These are phyloP conservation scores for Diarsia rubi DNA, from an alignment of 2,888 invertebrate genomes.

Conservation along the genomic window DNA sequence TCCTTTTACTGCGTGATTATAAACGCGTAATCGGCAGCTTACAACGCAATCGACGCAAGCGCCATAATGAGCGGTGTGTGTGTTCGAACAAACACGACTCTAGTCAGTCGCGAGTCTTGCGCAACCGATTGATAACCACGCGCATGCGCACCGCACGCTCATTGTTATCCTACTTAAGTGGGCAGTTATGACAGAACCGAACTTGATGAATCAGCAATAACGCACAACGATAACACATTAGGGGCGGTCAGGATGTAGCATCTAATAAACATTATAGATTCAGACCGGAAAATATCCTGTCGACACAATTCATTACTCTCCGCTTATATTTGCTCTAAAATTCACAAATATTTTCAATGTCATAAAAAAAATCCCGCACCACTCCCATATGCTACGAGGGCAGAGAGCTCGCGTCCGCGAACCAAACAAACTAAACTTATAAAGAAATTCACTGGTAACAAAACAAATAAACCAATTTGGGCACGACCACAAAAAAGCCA, in stretches of 20 bases:
- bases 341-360: conserved; percentile 68
- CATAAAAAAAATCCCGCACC: conserved; percentile 62
- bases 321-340: conserved; percentile 65
- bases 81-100: conserved; percentile 52
- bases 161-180: conserved; percentile 76
- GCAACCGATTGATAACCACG: conserved; percentile 66
- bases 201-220: conserved; percentile 77
- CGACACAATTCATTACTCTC: conserved; percentile 65
- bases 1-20: conserved; percentile 64
- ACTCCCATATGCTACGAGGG: conserved; percentile 76
- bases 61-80: conserved; percentile 65
- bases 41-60: conserved; percentile 66
- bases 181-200: conserved; percentile 72
- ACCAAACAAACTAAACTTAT: conserved; percentile 84
- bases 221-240: conserved; percentile 71
- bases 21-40: conserved; percentile 64
- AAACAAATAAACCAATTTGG: conserved; percentile 90
- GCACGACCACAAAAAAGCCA: conserved; percentile 82
- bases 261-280: conserved; percentile 61
- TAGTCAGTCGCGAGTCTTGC: conserved; percentile 49
- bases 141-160: conserved; percentile 60
- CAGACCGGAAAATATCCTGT: conserved; percentile 66
- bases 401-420: conserved; percentile 79
- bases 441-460: conserved; percentile 86
- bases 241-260: conserved; percentile 73